Base-by-base conservation (phyloP, 2,888 invertebrate genomes). In the Andricus quercusramuli region DNA sequence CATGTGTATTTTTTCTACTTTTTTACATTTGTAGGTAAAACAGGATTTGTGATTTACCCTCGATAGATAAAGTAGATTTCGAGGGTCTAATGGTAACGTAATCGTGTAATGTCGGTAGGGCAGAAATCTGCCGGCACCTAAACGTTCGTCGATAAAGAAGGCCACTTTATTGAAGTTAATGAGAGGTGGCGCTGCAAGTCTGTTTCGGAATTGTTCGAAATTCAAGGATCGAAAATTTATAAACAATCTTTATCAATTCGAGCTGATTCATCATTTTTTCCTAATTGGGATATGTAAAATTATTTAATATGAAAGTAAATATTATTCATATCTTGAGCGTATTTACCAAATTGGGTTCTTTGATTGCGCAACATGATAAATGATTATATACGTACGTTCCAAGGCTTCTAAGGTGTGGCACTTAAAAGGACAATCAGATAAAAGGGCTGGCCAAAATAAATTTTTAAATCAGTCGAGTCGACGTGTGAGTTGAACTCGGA, bases 61-160 rank as follows among this genome's bases (percentile, higher is more conserved):
- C 25, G 1, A 9, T 6, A 17, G 68, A 47, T 68, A 68, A 68
- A 47, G 68, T 29, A 68, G 47, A 68, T 68, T 68, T 25, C 29
- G 6, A 13, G 15, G 11, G 5, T 25, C 1, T 15, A 11, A 25
- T 44, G 25, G 41, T 15, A n/a, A 22, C 11, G 11, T 22, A n/a
- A 66, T 41, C 11, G n/a, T n/a, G n/a, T 20, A 41, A 5, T n/a
- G 44, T 67, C 25, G 68, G 25, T 47, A 47, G 1, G 44, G 5
- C 15, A 47, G 68, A 68, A 22, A 15, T 68, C 17, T 25, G 25
- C 15, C 25, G 68, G 17, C 25, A 47, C 17, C 1, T 15, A 1
- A 47, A 17, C 47, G 2, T 25, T 47, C 17, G 25, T 47, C 47
- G 68, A 25, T 47, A 68, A 47, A 22, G 25, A 47, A 47, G 41